phyloP scores from a whole-genome alignment of 2,113 vertebrate genomes.

The Glaucidium brasilianum region DNA sequence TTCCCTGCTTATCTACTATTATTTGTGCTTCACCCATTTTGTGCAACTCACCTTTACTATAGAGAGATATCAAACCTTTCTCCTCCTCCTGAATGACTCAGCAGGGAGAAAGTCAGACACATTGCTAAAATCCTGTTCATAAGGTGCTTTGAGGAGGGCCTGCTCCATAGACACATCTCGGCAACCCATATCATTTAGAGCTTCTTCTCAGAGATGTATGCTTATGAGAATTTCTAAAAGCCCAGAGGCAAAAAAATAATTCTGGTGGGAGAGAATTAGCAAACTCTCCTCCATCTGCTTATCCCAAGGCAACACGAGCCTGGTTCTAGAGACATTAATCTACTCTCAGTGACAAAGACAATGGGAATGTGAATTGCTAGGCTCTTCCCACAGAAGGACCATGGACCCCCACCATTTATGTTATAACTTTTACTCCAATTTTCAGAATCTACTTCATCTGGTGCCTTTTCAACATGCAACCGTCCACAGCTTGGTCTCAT shows the following conservation, averaged over 20 bases:
- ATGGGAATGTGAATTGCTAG: not conserved
- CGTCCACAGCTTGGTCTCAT: not conserved
- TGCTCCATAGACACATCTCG: not conserved
- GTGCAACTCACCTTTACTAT: not conserved
- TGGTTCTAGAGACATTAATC: not conserved
- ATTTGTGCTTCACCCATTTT: not conserved
- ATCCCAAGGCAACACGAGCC: not conserved
- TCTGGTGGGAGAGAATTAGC: not conserved
- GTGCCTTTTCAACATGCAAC: not conserved
- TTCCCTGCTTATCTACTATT: not conserved
- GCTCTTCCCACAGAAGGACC: not conserved
- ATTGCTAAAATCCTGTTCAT: not conserved
- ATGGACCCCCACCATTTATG: not conserved
- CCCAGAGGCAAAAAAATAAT: not conserved
- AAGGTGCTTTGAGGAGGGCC: not conserved
- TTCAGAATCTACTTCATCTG: not conserved
- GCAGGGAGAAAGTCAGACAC: not conserved
- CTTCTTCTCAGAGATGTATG: not conserved
- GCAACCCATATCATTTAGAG: not conserved
- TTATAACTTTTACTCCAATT: not conserved
- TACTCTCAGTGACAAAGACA: not conserved
- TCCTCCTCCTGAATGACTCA: not conserved
- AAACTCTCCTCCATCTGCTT: not conserved
- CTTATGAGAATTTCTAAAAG: not conserved
- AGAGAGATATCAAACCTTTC: not conserved